Evolutionary conservation across 92 coral and sea anemone genomes (phyloP).

Genomic region (Micromussa lordhowensis): DNA sequence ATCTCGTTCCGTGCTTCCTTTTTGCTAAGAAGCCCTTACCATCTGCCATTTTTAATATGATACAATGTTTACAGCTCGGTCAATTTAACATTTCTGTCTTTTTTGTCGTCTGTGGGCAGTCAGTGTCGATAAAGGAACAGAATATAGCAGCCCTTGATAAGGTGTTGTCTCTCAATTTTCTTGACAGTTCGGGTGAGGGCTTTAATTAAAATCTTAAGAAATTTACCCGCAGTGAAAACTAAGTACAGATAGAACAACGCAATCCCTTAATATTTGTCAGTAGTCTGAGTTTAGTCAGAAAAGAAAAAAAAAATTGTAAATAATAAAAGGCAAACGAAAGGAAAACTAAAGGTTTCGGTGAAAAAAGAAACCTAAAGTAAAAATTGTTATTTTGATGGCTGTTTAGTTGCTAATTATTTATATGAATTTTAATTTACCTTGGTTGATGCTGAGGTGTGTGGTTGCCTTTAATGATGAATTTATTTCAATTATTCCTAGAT

Average conservation of each 20-base stretch:
- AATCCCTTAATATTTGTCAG: not conserved
- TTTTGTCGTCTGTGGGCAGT: not conserved
- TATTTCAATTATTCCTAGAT: conserved; percentile 23
- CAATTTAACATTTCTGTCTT: conserved; percentile 10
- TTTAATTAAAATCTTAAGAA: conserved; percentile 24
- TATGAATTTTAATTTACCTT: conserved; percentile 1
- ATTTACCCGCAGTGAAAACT: not conserved
- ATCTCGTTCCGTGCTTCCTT: not conserved
- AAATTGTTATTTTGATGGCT: not conserved
- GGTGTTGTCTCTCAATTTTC: not conserved
- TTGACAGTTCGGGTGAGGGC: conserved; percentile 18
- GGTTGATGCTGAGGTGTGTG: not conserved
- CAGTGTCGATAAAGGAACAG: conserved; percentile 22
- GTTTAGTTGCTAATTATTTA: conserved; percentile 3
- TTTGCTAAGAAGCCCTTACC: not conserved
- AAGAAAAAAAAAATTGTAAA: not conserved
- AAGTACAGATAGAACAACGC: conserved; percentile 8
- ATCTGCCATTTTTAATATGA: conserved; percentile 2
- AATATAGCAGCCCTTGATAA: conserved; percentile 15
- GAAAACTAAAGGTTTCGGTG: not conserved
- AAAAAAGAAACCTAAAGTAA: not conserved
- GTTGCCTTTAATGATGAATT: conserved; percentile 25
- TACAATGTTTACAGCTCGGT: conserved; percentile 12
- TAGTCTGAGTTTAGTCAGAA: not conserved
- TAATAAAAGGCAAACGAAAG: not conserved